These are phyloP conservation scores for Jacana jacana DNA, from an alignment of 2,113 vertebrate species.

Conservation along the genomic window DNA sequence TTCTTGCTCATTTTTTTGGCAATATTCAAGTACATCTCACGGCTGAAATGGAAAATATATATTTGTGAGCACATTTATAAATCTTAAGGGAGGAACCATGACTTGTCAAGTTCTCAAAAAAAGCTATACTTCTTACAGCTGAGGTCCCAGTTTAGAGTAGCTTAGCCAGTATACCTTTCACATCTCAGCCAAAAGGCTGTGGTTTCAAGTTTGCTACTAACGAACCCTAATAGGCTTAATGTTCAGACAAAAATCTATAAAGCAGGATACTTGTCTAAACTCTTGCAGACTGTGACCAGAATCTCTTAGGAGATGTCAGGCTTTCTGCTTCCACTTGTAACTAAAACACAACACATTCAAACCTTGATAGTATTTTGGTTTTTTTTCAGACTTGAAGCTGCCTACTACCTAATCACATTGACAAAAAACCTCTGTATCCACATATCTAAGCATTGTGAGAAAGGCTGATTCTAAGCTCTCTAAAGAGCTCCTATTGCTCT, in stretches of 20 bases:
- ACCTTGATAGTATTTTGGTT: not conserved
- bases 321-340: not conserved
- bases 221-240: not conserved
- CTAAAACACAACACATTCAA: not conserved
- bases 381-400: not conserved
- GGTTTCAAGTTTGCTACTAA: not conserved
- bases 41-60: not conserved
- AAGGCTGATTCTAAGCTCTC: not conserved
- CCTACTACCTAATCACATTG: not conserved
- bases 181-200: not conserved
- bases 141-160: not conserved
- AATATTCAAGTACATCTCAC: not conserved
- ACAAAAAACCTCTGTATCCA: not conserved
- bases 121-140: not conserved
- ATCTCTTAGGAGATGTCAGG: not conserved
- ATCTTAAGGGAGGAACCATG: not conserved
- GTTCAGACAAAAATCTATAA: slow-evolving; percentile 7
- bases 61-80: slow-evolving; percentile 17
- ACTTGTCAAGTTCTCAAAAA: not conserved
- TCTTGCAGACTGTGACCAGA: not conserved
- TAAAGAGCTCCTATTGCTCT: not conserved
- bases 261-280: not conserved
- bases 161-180: not conserved
- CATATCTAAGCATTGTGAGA: not conserved
- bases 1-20: not conserved